Conservation (phyloP, 2,113 vertebrate species). For the Dissostichus mawsoni region DNA sequence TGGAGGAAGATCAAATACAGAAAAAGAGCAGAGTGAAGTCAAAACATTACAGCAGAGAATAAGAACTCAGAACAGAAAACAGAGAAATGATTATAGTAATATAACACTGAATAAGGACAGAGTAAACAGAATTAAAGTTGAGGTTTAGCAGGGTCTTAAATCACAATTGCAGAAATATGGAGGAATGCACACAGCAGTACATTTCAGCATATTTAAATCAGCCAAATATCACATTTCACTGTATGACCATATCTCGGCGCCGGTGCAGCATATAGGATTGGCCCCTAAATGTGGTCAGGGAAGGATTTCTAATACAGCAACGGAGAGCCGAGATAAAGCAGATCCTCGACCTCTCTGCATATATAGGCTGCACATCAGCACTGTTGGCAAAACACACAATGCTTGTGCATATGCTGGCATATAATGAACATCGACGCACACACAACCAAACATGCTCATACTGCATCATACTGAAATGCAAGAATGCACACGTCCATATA, state of each 20-base stretch:
- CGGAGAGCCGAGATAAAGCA: constrained; percentile 58
- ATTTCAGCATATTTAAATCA: constrained; percentile 23
- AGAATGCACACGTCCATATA: constrained; percentile 23
- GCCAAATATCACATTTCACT: constrained; percentile 14
- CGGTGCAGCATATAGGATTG: constrained; percentile 30
- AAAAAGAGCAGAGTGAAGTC: background rate
- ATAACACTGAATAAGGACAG: background rate
- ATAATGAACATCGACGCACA: constrained; percentile 36
- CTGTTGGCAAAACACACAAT: constrained; percentile 40
- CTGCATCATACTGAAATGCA: constrained; percentile 36
- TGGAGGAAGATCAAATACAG: background rate
- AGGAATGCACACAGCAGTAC: constrained; percentile 8
- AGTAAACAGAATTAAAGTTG: background rate
- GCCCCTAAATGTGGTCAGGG: constrained; percentile 42
- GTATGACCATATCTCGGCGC: constrained; percentile 18
- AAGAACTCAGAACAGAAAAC: background rate
- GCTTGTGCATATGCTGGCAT: constrained; percentile 22
- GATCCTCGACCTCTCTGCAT: constrained; percentile 23
- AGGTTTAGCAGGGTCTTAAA: background rate
- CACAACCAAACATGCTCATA: constrained; percentile 27
- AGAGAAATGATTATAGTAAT: background rate
- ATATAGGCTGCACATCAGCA: constrained; percentile 38
- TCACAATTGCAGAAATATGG: background rate
- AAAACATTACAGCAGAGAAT: background rate
- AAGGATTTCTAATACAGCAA: constrained; percentile 42